Evolutionary conservation across 2,797 vertebrate genomes (phyloP).

Genomic region (Poeciliopsis infans): DNA sequence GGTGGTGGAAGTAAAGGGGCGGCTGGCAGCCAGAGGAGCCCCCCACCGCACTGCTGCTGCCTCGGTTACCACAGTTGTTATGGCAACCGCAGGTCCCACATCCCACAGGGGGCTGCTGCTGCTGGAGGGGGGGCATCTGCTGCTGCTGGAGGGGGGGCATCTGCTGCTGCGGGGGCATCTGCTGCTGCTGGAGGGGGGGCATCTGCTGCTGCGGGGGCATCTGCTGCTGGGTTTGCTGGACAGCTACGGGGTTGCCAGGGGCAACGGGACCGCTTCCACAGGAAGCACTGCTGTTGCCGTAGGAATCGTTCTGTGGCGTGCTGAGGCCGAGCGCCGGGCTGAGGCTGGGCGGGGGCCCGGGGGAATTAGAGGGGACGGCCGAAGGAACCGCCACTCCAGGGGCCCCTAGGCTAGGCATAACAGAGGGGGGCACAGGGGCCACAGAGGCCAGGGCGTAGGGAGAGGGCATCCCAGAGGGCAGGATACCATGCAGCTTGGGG

Average conservation of each 20-base stretch:
- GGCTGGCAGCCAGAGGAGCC: conserved; percentile 76
- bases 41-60: conserved; percentile 72
- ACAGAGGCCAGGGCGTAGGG: conserved; percentile 62
- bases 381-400: conserved; percentile 73
- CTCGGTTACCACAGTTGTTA: conserved; percentile 71
- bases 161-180: conserved; percentile 75
- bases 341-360: conserved; percentile 87
- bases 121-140: conserved; percentile 64
- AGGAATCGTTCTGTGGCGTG: conserved; percentile 89
- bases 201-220: conserved; percentile 69
- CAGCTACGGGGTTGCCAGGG: conserved; percentile 66
- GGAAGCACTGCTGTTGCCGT: conserved; percentile 81
- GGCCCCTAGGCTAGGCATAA: conserved; percentile 48
- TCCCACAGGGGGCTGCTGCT: conserved; percentile 71
- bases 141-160: conserved; percentile 65
- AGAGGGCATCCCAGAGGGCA: conserved; percentile 66
- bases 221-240: conserved; percentile 74
- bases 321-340: conserved; percentile 90
- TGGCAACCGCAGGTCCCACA: conserved; percentile 77
- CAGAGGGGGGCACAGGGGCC: conserved; percentile 46
- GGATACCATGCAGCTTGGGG: conserved; percentile 51
- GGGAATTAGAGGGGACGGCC: conserved; percentile 88
- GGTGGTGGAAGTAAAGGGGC: conserved; percentile 86
- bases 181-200: conserved; percentile 70
- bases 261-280: conserved; percentile 51